Base-by-base conservation (phyloP, 2,888 invertebrate species). In the Microplitis manilae region DNA sequence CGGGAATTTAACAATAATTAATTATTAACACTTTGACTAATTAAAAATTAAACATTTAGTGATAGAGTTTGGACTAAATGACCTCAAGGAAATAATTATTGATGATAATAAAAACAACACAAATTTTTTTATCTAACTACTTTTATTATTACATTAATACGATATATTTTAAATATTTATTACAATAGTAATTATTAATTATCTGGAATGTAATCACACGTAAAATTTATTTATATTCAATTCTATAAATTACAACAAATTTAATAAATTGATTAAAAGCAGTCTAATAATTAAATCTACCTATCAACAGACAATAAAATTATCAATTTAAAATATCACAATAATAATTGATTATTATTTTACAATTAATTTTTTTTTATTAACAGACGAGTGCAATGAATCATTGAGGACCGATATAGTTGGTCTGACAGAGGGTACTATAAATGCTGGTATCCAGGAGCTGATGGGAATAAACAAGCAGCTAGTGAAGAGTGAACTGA, bases 301-400 rank as follows among this genome's bases (percentile, higher is more conserved):
- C 13, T 13, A 50, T 50, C 8, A 50, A 50, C 50, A 13, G 13
- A 13, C 50, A 50, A 8, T 50, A 50, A 50, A 50, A 50, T 50
- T 50, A 50, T 9, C 13, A 50, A 72, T 67, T 65, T 9, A n/a
- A 30, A 67, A 13, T 41, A 68, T 38, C 68, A 41, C 50, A 38
- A 61, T 69, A 70, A 70, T 62, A 6, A 72, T 81, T 38, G 30
- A 72, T 77, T 61, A 20, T 6, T 30, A 61, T 67, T 65, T 72
- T 67, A 17, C 40, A 70, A 70, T 30, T 61, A 61, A 15, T 67
- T 41, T 76, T 70, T 62, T 68, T 41, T 62, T 30, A 50, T 20
- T 62, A 81, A 82, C 79, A 89, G 89, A 86, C 80, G 90, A 90
- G 79, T 87, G 88, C 81, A 90, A 90, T 78, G 86, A 89, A 83